phyloP scores from a whole-genome alignment of 2,113 vertebrate genomes.

The Oncorhynchus mykiss region DNA sequence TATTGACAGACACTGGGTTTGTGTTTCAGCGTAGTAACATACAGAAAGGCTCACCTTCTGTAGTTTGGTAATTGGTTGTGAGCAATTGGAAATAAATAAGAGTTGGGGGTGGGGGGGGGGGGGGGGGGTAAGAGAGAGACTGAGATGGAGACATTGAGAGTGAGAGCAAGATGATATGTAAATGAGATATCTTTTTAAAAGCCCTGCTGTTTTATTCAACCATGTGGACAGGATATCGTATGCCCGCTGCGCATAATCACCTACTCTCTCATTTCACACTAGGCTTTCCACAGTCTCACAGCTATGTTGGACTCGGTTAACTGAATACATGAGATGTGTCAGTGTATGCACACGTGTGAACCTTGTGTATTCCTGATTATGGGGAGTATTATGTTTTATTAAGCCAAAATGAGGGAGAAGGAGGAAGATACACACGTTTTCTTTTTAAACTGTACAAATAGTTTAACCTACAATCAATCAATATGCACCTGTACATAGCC shows the following conservation, averaged over 20 bases:
- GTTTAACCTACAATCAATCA: no score
- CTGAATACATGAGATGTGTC: constrained; percentile 10
- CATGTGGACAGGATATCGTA: constrained; percentile 52
- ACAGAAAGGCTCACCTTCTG: no score
- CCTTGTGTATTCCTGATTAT: no score
- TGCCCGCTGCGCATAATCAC: constrained; percentile 60
- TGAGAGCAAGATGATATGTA: neutral
- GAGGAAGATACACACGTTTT: no score
- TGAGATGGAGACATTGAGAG: neutral
- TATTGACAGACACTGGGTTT: no score
- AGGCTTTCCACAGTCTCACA: constrained; percentile 40
- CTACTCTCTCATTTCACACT: constrained; percentile 59
- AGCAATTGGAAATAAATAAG: constrained; percentile 47
- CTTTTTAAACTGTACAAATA: no score
- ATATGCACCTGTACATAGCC: no score
- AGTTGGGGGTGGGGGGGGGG: constrained; percentile 25
- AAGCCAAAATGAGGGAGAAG: no score
- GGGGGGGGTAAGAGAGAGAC: neutral
- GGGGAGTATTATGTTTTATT: no score
- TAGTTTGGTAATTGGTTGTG: constrained; percentile 24
- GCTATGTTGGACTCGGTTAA: constrained; percentile 30
- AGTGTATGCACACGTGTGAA: neutral
- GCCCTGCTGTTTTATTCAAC: constrained; percentile 62
- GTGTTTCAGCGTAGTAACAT: constrained; percentile 24
- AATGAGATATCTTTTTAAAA: constrained; percentile 48